Evolutionary conservation across 2,797 vertebrate species (phyloP).

Genomic region (Tiaroga cobitis): DNA sequence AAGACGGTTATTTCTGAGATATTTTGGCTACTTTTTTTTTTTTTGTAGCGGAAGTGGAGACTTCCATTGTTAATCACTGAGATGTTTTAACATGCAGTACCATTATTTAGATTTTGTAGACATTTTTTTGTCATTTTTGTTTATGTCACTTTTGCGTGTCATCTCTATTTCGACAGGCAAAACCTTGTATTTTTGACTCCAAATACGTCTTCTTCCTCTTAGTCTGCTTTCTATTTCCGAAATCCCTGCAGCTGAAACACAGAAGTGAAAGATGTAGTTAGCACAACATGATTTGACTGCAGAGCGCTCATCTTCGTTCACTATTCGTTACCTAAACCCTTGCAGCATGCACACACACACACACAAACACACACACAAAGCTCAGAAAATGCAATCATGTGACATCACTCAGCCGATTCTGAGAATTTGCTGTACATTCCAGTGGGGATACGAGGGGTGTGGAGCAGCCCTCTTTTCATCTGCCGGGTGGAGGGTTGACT

Average conservation of each 20-base stretch:
- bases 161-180: not conserved
- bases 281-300: slow-evolving; percentile 1
- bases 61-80: not conserved
- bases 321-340: slow-evolving; percentile 14
- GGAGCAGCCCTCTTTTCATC: slow-evolving; percentile 70
- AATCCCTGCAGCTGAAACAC: not conserved
- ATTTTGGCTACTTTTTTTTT: too few relatives aligned
- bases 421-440: slow-evolving; percentile 76
- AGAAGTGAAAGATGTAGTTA: slow-evolving; percentile 24
- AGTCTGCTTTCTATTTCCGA: not conserved
- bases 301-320: not conserved
- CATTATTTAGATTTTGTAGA: not conserved
- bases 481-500: slow-evolving; percentile 64
- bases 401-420: slow-evolving; percentile 73
- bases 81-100: not conserved
- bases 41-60: not conserved
- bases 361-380: slow-evolving; percentile 14
- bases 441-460: slow-evolving; percentile 71
- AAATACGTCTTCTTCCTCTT: not conserved
- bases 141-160: not conserved
- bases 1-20: too few relatives aligned
- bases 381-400: slow-evolving; percentile 66
- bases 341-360: not conserved
- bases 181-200: not conserved
- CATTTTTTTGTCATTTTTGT: not conserved